These are phyloP conservation scores for Cantharis nigra DNA, from an alignment of 2,888 invertebrate species.

Conservation along the genomic window DNA sequence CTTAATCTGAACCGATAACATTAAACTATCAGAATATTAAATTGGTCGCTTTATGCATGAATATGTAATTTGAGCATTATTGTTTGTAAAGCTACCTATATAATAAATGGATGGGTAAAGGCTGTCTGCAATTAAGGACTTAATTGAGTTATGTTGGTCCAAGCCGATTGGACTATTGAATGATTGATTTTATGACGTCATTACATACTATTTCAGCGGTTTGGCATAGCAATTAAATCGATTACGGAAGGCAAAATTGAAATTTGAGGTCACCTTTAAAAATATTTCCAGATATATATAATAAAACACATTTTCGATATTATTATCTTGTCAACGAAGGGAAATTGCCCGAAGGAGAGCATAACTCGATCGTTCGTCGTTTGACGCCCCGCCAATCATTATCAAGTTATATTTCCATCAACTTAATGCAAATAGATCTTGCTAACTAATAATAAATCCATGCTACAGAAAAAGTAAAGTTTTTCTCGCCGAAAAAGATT, in stretches of 20 bases:
- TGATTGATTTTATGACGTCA: slow-evolving; percentile 51
- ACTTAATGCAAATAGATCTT: slow-evolving; percentile 38
- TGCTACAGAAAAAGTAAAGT: neutral
- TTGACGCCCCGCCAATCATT: slow-evolving; percentile 45
- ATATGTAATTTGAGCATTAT: slow-evolving; percentile 29
- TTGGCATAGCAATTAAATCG: slow-evolving; percentile 25
- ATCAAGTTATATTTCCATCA: slow-evolving; percentile 48
- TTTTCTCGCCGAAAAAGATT: neutral
- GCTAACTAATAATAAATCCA: slow-evolving; percentile 23
- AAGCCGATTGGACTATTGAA: slow-evolving; percentile 44
- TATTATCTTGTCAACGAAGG: slow-evolving; percentile 23
- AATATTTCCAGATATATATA: slow-evolving; percentile 16
- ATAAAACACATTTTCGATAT: slow-evolving; percentile 29
- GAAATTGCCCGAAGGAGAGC: slow-evolving; percentile 29
- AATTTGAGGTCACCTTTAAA: neutral
- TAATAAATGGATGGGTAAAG: slow-evolving; percentile 31
- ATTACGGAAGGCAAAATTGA: slow-evolving; percentile 14
- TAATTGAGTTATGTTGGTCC: slow-evolving; percentile 46
- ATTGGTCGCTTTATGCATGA: slow-evolving; percentile 12
- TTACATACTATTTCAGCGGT: slow-evolving; percentile 19
- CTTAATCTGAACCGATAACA: neutral
- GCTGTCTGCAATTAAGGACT: slow-evolving; percentile 43
- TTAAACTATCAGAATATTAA: neutral
- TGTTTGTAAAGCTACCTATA: slow-evolving; percentile 29
- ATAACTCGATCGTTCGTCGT: slow-evolving; percentile 46